Base-by-base conservation (phyloP, 2,797 vertebrate species). In the Betta splendens region DNA sequence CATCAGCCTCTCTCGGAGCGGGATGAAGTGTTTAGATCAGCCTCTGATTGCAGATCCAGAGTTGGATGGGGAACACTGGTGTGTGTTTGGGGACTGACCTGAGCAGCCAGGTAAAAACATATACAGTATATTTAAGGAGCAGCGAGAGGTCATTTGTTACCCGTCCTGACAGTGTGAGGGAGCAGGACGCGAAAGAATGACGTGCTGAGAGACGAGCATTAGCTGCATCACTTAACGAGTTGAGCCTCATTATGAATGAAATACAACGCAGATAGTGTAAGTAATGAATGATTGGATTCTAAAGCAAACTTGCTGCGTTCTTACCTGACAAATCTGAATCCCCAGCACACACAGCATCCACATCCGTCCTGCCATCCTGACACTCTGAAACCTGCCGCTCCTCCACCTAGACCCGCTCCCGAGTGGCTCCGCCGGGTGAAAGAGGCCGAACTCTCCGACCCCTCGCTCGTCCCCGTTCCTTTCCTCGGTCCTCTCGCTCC, bases 1-100 rank as follows among this genome's bases (percentile, higher is more conserved):
- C 81, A 84, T 90, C 85, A 62, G 66, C 57, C 63, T 57, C 67
- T 64, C 50, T 46, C 64, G 67, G 69, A 49, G 40, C 10, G 13
- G 55, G 59, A 51, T 61, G 47, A 66, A 75, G 40, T 90, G 87
- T 91, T 93, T 91, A 83, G 54, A 79, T 75, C 68, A 39, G 29
- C 47, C 74, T 66, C 69, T 77, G 78, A 84, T 80, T 83, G 67
- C 76, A 61, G 43, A 65, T 69, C 45, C 57, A 21, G 57, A 57
- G 55, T 74, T 60, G 64, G 33, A 44, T 61, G 75, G 78, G 77
- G 69, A 69, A 75, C 62, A 73, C 65, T 18, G 58, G 66, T 54
- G 60, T 37, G 68, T 63, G 69, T 72, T 66, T 53, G 28, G 44
- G 53, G 36, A 49, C 38, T 33, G 29, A 49, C 65, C 35, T 16